A percentile compares a stretch with the other conserved stretches of the same genome.
These are phyloP conservation scores for Nibea coibor DNA, from an alignment of 2,113 vertebrate species.

Conservation along the genomic window DNA sequence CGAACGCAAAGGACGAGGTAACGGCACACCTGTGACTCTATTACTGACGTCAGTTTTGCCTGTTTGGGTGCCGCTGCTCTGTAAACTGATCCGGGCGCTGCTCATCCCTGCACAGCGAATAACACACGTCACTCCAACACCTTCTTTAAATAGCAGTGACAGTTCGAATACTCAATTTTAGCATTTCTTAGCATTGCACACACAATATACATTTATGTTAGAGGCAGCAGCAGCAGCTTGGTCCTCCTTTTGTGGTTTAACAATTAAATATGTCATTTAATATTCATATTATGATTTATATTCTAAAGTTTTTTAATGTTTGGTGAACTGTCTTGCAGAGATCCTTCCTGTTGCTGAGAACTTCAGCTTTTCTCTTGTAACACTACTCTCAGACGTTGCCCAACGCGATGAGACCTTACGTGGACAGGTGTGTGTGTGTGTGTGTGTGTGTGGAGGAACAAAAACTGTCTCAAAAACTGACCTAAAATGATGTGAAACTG, in stretches of 20 bases:
- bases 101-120: no score
- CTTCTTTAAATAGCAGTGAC: no score
- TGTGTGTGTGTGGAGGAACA: not conserved
- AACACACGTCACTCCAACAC: no score
- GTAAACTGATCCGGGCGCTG: no score
- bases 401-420: slow-evolving; percentile 88
- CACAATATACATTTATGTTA: no score
- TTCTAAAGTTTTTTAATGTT: not conserved
- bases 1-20: slow-evolving; percentile 91
- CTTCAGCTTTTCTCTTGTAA: slow-evolving; percentile 95
- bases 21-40: not conserved
- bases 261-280: not conserved
- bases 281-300: not conserved
- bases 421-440: slow-evolving; percentile 85
- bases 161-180: no score
- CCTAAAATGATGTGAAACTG: not conserved
- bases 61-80: no score
- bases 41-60: no score
- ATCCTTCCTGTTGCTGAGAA: slow-evolving; percentile 94
- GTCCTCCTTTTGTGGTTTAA: not conserved
- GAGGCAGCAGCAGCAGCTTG: no score
- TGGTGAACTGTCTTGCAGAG: slow-evolving; percentile 77
- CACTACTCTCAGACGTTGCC: slow-evolving; percentile 92
- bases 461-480: no score
- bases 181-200: no score